Percentiles rank a stretch among this genome's conserved stretches.
phyloP scores from a whole-genome alignment of 2,797 vertebrate species.

The Leptoclinus maculatus region DNA sequence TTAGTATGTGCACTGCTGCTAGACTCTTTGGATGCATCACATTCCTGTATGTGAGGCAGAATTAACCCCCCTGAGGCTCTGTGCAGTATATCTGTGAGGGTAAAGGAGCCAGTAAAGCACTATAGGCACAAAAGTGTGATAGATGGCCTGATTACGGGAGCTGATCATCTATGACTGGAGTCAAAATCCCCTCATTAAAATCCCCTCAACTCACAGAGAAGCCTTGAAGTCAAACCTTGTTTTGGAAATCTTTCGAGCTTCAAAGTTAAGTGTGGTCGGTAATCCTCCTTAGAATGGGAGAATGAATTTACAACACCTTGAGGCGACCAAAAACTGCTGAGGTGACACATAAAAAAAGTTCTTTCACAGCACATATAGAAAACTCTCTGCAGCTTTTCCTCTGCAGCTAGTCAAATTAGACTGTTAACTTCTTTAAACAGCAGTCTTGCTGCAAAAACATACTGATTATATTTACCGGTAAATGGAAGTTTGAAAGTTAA shows the following conservation, averaged over 20 bases:
- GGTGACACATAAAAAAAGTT: constrained; percentile 47
- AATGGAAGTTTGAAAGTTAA: neutral
- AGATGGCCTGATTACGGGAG: constrained; percentile 38
- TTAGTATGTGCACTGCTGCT: neutral
- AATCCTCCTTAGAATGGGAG: constrained; percentile 66
- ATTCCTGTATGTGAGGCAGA: neutral
- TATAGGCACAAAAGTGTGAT: constrained; percentile 35
- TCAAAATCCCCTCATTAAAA: constrained; percentile 76
- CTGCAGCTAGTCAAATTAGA: constrained; percentile 13
- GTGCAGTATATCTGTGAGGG: neutral
- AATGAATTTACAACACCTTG: constrained; percentile 58
- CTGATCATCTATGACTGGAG: constrained; percentile 43
- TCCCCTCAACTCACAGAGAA: constrained; percentile 48
- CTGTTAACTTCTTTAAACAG: constrained; percentile 16
- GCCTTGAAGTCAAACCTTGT: constrained; percentile 67
- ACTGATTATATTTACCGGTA: neutral
- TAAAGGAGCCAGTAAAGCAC: neutral
- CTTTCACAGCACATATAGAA: constrained; percentile 45
- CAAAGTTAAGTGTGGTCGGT: constrained; percentile 71
- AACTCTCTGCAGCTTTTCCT: constrained; percentile 7
- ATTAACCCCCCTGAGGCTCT: neutral
- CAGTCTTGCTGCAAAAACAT: constrained; percentile 3
- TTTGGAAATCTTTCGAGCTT: constrained; percentile 72
- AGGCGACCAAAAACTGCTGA: constrained; percentile 55
- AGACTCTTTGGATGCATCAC: neutral